Evolutionary conservation across 2,888 invertebrate genomes (phyloP).

Genomic region (Synanthedon tipuliformis): DNA sequence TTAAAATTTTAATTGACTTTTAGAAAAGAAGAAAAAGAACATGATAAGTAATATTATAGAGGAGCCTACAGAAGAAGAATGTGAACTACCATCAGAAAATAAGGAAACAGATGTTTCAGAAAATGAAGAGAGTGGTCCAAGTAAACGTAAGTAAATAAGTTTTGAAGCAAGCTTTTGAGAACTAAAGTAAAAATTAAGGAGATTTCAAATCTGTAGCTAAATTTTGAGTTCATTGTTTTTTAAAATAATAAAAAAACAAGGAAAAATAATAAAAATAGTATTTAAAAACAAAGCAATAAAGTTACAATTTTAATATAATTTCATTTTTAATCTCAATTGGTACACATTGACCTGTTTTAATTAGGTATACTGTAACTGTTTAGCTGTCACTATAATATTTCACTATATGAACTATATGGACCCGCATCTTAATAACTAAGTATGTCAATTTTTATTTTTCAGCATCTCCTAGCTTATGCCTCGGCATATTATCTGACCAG

Average conservation of each 20-base stretch:
- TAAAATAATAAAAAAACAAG: no score
- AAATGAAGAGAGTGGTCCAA: neutral
- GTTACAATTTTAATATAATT: no score
- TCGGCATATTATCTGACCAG: slow-evolving; percentile 72
- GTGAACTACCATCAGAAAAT: neutral
- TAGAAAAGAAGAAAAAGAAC: neutral
- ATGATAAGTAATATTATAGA: neutral
- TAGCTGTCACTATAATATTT: neutral
- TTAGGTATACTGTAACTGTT: neutral
- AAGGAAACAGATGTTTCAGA: neutral
- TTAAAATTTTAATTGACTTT: neutral
- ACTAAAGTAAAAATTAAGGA: neutral
- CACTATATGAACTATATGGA: no score
- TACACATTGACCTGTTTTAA: neutral
- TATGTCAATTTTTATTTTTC: slow-evolving; percentile 45
- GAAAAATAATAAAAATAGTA: no score
- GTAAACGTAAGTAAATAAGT: neutral
- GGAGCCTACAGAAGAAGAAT: neutral
- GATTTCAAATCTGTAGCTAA: neutral
- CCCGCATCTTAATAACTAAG: neutral
- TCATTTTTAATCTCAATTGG: no score
- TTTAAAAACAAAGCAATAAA: no score
- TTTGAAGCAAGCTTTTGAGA: neutral
- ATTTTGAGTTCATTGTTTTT: neutral
- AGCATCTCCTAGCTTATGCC: slow-evolving; percentile 72